Base-by-base conservation (phyloP, 2,797 vertebrate genomes). In the Periophthalmus magnuspinnatus region DNA sequence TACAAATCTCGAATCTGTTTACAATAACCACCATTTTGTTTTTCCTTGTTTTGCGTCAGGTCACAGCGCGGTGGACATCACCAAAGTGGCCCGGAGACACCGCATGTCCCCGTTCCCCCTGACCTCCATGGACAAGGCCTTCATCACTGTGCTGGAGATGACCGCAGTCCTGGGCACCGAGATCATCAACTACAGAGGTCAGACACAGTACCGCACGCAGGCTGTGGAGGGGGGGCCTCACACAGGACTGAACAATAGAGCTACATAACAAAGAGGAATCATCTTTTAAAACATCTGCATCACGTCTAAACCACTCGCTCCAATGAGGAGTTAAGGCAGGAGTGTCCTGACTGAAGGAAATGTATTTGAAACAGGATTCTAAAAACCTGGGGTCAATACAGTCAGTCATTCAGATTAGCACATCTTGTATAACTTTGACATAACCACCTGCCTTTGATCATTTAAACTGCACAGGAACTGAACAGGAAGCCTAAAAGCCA, bases 111-210 rank as follows among this genome's bases (percentile, higher is more conserved):
- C 98, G 21, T 99, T 99, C 89, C 98, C 98, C 71, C 91, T 99
- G 87, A 99, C 98, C 71, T 99, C 98, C 81, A 99, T 99, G 98
- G 98, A 99, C 93, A 99, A 99, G 92, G 98, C 98, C 93, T 99
- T 99, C 93, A 99, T 99, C 93, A 99, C 98, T 91, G 98, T 99
- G 87, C 92, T 99, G 88, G 98, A 99, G 92, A 99, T 99, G 97
- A 99, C 98, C 57, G 95, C 96, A 70, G 95, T 99, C 91, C 96
- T 99, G 87, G 95, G 97, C 90, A 99, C 96, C 78, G 98, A 99
- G 94, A 97, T 98, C 89, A 98, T 99, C 91, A 99, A 99, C 91
- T 99, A 99, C 89, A 95, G 97, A 95, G 97, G 98, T 92, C 60
- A 82, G 81, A 6, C 19, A 6, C 57, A 59, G 32, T 8, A 0